Conservation (phyloP, 2,797 vertebrate genomes). For the Argya squamiceps region DNA sequence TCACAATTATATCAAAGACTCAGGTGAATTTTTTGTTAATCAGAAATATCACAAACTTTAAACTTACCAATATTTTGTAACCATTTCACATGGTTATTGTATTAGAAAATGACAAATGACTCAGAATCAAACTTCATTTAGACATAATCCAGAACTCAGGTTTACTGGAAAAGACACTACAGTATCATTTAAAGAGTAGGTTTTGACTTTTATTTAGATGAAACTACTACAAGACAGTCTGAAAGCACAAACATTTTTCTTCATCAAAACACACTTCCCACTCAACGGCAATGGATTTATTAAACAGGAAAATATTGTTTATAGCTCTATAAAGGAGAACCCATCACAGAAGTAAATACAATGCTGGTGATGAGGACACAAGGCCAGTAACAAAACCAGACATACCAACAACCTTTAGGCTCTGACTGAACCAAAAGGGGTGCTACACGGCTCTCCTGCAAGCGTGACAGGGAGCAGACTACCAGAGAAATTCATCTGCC, state of each 20-base stretch:
- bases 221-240: background rate
- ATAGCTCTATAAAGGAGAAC: background rate
- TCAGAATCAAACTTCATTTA: background rate
- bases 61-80: background rate
- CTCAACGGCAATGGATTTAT: background rate
- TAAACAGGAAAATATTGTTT: background rate
- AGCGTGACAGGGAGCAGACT: fast-evolving
- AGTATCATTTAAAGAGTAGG: background rate
- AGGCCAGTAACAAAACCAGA: background rate
- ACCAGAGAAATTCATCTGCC: background rate
- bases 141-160: background rate
- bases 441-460: background rate
- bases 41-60: background rate
- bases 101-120: fast-evolving
- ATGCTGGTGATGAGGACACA: background rate
- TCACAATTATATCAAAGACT: background rate
- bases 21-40: background rate
- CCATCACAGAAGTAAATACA: background rate
- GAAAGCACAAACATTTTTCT: background rate
- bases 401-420: background rate
- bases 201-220: background rate
- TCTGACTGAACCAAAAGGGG: background rate
- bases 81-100: background rate
- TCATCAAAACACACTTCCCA: background rate
- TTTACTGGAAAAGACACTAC: background rate